Base-by-base conservation (phyloP, 2,888 invertebrate species). In the Conchocele bisecta region DNA sequence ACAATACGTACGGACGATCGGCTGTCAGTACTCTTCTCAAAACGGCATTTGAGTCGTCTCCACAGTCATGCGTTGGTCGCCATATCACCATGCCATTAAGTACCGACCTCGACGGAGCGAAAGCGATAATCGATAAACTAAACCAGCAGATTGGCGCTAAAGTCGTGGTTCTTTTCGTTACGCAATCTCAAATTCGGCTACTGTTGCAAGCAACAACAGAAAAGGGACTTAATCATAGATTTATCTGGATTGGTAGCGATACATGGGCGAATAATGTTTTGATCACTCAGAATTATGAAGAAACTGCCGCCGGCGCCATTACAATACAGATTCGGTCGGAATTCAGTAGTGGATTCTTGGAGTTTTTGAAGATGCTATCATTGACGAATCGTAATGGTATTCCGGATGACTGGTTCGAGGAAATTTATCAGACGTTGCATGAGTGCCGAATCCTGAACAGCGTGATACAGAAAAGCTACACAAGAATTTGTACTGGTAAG, bases 381-480 rank as follows among this genome's bases (percentile, higher is more conserved):
- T 83, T 89, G 24, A 79, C 79, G 20, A 86, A 89, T 51, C 89
- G 89, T 35, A 82, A 80, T 3, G 87, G 88, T 4, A 87, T 91
- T 42, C 91, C 91, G 4, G 84, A 88, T 60, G 89, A 89, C 57
- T 92, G 92, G 92, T 91, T 91, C 58, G 89, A 91, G 44, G 91
- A 92, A 42, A 88, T 90, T 37, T 91, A 89, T 84, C 91, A 91
- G 75, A 85, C 86, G 2, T 65, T 88, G 9, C 85, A 85, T 60
- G 74, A 89, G 63, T 92, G 92, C 72, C 85, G 88, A 31, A 81
- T 91, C 26, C 75, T 88, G 1, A 83, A 83, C 39, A 86, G 87
- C 42, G 75, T 75, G 5, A 79, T 85, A 3, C 83, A 82, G 60
- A 84, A 80, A 29, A 75, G 83, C n/a, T 88, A 78, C 74, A 73